These are phyloP conservation scores for Leistus spinibarbis DNA, from an alignment of 2,888 invertebrate species.

Conservation along the genomic window DNA sequence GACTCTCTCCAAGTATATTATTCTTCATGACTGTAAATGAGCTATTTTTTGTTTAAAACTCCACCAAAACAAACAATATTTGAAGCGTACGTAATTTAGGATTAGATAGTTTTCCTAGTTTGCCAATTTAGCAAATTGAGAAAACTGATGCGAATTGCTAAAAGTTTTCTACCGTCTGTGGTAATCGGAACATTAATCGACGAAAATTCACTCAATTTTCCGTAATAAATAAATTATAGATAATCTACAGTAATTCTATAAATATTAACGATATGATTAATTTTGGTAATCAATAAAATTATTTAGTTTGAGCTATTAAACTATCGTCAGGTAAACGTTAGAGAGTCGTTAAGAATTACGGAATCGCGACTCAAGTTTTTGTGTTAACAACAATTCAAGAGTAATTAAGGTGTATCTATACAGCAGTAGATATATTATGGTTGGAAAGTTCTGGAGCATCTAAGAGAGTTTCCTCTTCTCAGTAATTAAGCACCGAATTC, in stretches of 20 bases:
- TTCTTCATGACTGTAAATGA: not conserved
- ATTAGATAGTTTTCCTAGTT: not conserved
- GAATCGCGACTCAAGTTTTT: too few species aligned
- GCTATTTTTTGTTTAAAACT: not conserved
- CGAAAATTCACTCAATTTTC: too few species aligned
- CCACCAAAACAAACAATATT: not conserved
- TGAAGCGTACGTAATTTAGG: not conserved
- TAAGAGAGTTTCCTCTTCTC: not conserved
- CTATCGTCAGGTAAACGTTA: too few species aligned
- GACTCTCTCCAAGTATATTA: not conserved
- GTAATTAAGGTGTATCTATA: not conserved
- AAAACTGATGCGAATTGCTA: not conserved
- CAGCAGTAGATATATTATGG: not conserved
- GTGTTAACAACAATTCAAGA: too few species aligned
- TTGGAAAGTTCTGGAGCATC: not conserved
- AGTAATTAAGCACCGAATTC: constrained; percentile 34
- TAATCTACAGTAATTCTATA: too few species aligned
- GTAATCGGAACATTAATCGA: too few species aligned
- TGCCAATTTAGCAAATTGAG: not conserved
- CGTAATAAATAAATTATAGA: too few species aligned
- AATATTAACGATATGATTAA: too few species aligned
- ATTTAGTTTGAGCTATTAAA: too few species aligned
- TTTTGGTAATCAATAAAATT: too few species aligned
- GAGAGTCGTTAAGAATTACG: too few species aligned
- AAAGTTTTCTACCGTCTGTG: not conserved